Evolutionary conservation across 2,797 vertebrate genomes (phyloP), one percentile per base, ranked within the genome.

Genomic region (Myotis vivesi): DNA sequence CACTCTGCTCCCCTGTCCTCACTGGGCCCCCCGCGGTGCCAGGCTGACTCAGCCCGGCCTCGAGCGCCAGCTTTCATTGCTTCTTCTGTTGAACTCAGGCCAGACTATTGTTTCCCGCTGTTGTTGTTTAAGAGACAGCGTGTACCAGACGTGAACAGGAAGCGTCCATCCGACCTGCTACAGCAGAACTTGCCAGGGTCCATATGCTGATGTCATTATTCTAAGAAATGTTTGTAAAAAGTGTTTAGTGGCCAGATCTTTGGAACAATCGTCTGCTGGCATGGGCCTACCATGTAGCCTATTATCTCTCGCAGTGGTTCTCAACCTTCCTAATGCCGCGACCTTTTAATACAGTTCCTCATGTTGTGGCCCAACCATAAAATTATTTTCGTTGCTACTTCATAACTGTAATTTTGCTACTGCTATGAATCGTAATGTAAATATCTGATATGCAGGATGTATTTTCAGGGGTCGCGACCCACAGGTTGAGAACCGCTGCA

Each of bases 141-240:
- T 98, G 98, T 98, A 96, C 98, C 98, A 98, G 97, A 98, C 97
- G 98, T 97, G 97, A 98, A 98, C 98, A 98, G 98, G 98, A 99
- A 98, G 97, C 89, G 94, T 94, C 95, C 97, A 71, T 98, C 97
- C 98, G 97, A 98, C 97, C 98, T 96, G 95, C 97, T 96, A 88
- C 89, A 97, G 97, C 97, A 98, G 97, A 98, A 97, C 97, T 97
- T 98, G 98, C 98, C 98, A 98, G 95, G 97, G 97, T 97, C 97
- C 97, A 94, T 6, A 82, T 95, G 97, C 97, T 98, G 98, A 98
- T 98, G 98, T 98, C 96, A 98, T 98, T 97, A 97, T 96, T 97
- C 92, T 64, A 77, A 89, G 49, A 94, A 28, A 76, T 62, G 96
- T 98, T 87, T 97, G 96, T 87, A 92, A 94, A 53, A 90, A 98